Conservation (phyloP, 2,113 vertebrate species). For the Pteropus alecto region DNA sequence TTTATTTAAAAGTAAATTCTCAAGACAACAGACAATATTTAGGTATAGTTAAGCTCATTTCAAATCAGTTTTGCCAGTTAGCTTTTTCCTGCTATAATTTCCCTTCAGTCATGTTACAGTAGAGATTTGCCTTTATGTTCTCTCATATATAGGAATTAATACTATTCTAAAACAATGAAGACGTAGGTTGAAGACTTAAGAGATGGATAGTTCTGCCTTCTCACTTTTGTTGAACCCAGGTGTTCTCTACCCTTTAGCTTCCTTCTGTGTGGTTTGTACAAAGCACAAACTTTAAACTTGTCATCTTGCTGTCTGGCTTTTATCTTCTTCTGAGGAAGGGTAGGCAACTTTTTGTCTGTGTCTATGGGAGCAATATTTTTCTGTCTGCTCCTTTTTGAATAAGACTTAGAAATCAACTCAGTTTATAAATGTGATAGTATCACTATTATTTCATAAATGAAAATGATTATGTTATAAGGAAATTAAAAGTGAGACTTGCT, state of each 20-base stretch:
- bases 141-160: neutral
- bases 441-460: slow-evolving; percentile 16
- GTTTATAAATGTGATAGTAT: neutral
- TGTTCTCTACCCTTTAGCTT: neutral
- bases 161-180: neutral
- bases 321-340: slow-evolving; percentile 17
- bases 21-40: neutral
- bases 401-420: neutral
- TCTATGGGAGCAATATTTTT: neutral
- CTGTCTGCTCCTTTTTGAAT: neutral
- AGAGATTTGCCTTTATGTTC: slow-evolving; percentile 17
- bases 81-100: neutral
- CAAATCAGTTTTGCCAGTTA: neutral
- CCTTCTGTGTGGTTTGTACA: neutral
- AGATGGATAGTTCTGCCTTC: neutral
- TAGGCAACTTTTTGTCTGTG: neutral
- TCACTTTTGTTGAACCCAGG: neutral
- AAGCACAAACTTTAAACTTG: slow-evolving; percentile 10
- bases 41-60: neutral
- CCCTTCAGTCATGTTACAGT: neutral
- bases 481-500: slow-evolving; percentile 35
- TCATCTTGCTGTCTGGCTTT: slow-evolving; percentile 14
- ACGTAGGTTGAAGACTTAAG: neutral
- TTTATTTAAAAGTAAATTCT: slow-evolving; percentile 45
- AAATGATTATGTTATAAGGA: slow-evolving; percentile 13